A percentile compares a stretch with the other conserved stretches of the same genome.
phyloP scores from a whole-genome alignment of 1,140 invertebrate species.

The Dendroctonus valens region DNA sequence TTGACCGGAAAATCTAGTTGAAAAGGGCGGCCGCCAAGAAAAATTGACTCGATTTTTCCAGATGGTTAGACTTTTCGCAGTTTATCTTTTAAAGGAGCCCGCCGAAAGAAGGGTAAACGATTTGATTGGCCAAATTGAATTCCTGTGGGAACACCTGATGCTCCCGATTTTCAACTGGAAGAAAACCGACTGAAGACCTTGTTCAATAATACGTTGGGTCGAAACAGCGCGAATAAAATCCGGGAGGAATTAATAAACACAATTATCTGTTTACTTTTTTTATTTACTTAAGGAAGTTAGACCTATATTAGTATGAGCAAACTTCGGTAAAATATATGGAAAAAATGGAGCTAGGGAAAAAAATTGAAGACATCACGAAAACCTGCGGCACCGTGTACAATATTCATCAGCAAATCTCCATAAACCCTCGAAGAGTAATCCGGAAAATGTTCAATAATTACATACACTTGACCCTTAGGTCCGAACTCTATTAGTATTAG shows the following conservation, averaged over 20 bases:
- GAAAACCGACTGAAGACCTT: too few species aligned
- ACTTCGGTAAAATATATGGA: too few species aligned
- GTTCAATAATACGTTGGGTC: too few species aligned
- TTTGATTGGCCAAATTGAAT: conserved; percentile 28
- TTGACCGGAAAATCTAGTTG: conserved; percentile 32
- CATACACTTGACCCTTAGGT: conserved; percentile 18
- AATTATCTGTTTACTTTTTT: too few species aligned
- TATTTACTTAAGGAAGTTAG: too few species aligned
- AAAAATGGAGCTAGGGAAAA: too few species aligned
- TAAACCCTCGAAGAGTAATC: conserved; percentile 14
- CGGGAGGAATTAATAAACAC: too few species aligned
- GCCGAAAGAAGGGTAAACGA: conserved; percentile 25
- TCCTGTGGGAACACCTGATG: conserved; percentile 25
- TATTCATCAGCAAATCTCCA: conserved; percentile 9
- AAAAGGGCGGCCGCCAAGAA: conserved; percentile 29
- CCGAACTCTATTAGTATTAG: conserved; percentile 25
- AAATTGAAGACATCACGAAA: too few species aligned
- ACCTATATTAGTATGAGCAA: too few species aligned
- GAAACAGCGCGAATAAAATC: too few species aligned
- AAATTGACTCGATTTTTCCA: conserved; percentile 36
- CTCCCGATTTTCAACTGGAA: background rate
- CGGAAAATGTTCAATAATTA: conserved; percentile 22
- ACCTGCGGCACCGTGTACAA: too few species aligned
- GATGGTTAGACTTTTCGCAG: conserved; percentile 28
- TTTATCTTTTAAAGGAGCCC: conserved; percentile 34